Evolutionary conservation across 2,888 invertebrate genomes (phyloP).

Genomic region (Mesoligia furuncula): DNA sequence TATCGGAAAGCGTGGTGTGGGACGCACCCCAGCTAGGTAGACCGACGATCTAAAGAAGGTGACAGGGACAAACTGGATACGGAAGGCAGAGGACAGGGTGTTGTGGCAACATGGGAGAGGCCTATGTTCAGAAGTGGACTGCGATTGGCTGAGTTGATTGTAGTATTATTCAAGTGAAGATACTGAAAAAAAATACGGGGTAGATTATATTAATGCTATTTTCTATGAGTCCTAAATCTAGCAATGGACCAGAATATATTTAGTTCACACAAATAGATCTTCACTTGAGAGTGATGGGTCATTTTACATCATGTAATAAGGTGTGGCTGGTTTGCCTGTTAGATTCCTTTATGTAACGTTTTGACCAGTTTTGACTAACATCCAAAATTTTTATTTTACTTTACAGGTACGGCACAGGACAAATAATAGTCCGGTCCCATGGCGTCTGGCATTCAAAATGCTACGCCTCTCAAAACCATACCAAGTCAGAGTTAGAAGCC

Average conservation of each 20-base stretch:
- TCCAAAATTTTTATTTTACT: not conserved
- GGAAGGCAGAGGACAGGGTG: too few species aligned
- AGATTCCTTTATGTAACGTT: too few species aligned
- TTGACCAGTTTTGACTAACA: too few species aligned
- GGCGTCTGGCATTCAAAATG: conserved; percentile 94
- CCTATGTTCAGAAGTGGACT: too few species aligned
- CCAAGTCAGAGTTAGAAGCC: conserved; percentile 88
- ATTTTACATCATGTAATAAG: too few species aligned
- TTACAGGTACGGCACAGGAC: conserved; percentile 91
- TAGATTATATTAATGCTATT: not conserved
- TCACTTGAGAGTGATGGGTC: not conserved
- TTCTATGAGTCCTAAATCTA: not conserved
- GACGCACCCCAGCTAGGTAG: not conserved
- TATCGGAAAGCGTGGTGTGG: not conserved
- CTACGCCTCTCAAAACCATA: conserved; percentile 88
- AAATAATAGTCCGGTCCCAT: conserved; percentile 91
- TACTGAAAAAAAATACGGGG: not conserved
- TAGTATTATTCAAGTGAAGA: not conserved
- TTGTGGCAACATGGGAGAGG: too few species aligned
- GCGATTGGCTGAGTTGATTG: not conserved
- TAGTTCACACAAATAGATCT: not conserved
- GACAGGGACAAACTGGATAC: too few species aligned
- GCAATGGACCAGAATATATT: not conserved
- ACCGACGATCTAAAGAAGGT: not conserved
- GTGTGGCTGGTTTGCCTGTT: not conserved